Conservation (phyloP, 2,888 invertebrate species). For the Antheraea assamensis region DNA sequence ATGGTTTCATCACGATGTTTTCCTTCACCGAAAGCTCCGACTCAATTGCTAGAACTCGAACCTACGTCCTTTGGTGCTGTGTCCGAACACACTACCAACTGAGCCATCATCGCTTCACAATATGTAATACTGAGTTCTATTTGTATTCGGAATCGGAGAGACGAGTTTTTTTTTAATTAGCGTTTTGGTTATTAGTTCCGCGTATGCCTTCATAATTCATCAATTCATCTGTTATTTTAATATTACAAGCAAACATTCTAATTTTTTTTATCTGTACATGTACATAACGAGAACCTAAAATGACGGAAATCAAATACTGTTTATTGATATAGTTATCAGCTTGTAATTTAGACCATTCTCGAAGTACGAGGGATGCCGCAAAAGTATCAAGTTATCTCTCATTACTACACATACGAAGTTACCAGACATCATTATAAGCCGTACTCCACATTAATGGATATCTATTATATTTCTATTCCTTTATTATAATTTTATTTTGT, state of each 20-base stretch:
- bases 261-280: background rate
- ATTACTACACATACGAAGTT: conserved; percentile 11
- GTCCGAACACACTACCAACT: no score
- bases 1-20: no score
- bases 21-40: no score
- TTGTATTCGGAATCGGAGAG: no score
- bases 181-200: no score
- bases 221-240: no score
- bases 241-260: no score
- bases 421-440: conserved; percentile 7
- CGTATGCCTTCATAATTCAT: no score
- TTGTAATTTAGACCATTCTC: background rate
- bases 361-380: background rate
- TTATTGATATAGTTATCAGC: background rate
- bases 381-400: conserved; percentile 11
- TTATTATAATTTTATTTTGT: background rate
- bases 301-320: background rate
- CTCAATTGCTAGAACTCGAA: no score
- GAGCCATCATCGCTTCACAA: no score
- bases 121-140: background rate
- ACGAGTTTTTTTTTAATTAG: no score
- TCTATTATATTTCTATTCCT: background rate
- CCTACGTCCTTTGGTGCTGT: no score
- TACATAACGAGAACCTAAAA: background rate
- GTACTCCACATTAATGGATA: conserved; percentile 2